Base-by-base conservation (phyloP, 2,888 invertebrate species). In the Torymus auratus region DNA sequence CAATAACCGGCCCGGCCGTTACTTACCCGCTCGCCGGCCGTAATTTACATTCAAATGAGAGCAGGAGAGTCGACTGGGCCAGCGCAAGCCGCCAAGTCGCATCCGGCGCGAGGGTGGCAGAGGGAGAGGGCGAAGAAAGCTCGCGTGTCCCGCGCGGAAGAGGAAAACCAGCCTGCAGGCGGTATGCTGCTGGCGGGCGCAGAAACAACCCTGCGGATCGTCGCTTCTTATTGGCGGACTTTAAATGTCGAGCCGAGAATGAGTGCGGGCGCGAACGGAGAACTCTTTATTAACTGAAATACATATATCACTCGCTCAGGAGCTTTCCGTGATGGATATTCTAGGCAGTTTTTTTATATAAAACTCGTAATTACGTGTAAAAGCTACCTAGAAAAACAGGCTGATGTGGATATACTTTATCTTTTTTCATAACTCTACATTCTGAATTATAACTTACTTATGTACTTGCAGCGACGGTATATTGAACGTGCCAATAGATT, bases 41-140 rank as follows among this genome's bases (percentile, higher is more conserved):
- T 87, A 87, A 87, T 87, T 87, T 86, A 87, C 86, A 87, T 87
- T 87, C 86, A 87, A 87, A 87, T 87, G 86, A 86, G 85, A 83
- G 85, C 84, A 72, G 69, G 80, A 75, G 67, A 55, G 72, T 69
- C 58, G 77, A 17, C 62, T 60, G 52, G 53, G 58, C 65, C 50
- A 56, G 83, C 41, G 7, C 83, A 58, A 74, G 84, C 83, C 83
- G 85, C 84, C 82, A 77, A 83, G 83, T 80, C 84, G 81, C 83
- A 84, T 83, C 83, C 84, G 80, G 82, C n/a, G 78, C 7, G 41
- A 41, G 41, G 41, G 41, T 41, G 41, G 41, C 1, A 41, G 41
- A 41, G 41, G 7, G 41, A 41, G 41, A 41, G 41, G 1, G 68
- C 20, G 67, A 55, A 68, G 78, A 73, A 79, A 68, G 68, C 78